Evolutionary conservation across 2,888 invertebrate species (phyloP).

Genomic region (Drosophila mimetica): DNA sequence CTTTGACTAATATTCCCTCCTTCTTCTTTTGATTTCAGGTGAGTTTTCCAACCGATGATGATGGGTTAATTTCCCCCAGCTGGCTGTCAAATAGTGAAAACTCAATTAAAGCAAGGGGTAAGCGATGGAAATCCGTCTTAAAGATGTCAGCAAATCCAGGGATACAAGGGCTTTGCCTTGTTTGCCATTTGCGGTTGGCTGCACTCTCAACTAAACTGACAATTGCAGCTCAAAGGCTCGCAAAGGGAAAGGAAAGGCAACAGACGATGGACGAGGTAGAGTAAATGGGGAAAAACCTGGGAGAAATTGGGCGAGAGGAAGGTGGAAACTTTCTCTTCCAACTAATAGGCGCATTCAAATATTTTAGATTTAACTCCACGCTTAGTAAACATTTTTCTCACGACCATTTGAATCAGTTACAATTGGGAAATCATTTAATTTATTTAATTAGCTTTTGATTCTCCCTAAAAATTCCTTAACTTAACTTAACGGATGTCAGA

Average conservation of each 20-base stretch:
- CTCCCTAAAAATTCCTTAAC: too few species aligned
- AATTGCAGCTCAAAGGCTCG: constrained; percentile 39
- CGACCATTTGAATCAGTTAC: too few species aligned
- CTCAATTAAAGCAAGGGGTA: constrained; percentile 23
- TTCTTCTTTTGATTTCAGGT: constrained; percentile 24
- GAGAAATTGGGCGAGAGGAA: background rate
- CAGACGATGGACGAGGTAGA: background rate
- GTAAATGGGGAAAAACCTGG: background rate
- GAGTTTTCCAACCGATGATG: constrained; percentile 8
- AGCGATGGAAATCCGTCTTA: constrained; percentile 17
- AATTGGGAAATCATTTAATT: too few species aligned
- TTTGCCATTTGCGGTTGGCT: constrained; percentile 23
- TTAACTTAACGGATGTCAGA: too few species aligned
- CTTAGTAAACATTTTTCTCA: too few species aligned
- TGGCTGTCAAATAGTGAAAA: constrained; percentile 12
- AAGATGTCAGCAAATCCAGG: constrained; percentile 28
- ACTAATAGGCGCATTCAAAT: too few species aligned
- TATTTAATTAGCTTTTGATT: too few species aligned
- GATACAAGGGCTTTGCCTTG: background rate
- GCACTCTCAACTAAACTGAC: constrained; percentile 41
- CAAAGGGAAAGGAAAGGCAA: constrained; percentile 22
- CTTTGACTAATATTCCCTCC: constrained; percentile 3
- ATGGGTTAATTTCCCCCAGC: constrained; percentile 2
- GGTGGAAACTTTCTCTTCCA: constrained; percentile 1
- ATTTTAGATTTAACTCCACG: too few species aligned